Percentiles rank a stretch among this genome's conserved stretches.
Conservation (phyloP, 2,888 invertebrate species). For the Apoda limacodes region DNA sequence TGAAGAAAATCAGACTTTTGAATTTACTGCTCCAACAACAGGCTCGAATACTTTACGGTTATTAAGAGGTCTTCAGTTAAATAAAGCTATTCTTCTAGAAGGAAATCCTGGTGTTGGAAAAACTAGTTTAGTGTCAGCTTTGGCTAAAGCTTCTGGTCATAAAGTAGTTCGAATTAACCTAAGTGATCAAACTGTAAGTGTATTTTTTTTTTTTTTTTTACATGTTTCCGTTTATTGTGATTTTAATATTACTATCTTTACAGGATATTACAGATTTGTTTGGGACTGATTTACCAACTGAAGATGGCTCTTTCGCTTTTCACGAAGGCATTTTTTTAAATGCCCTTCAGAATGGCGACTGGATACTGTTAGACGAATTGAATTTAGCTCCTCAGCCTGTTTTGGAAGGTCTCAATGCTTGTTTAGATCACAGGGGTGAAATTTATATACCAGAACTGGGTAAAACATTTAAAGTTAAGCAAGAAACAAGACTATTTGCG, state of each 20-base stretch:
- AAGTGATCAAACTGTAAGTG: constrained; percentile 94
- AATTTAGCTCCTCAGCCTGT: constrained; percentile 99
- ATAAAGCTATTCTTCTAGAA: constrained; percentile 94
- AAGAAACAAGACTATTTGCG: constrained; percentile 90
- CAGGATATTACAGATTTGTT: constrained; percentile 97
- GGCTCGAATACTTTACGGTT: constrained; percentile 85
- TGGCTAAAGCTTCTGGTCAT: constrained; percentile 88
- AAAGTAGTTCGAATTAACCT: constrained; percentile 93
- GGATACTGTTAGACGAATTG: constrained; percentile 97
- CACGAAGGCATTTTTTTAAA: constrained; percentile 95
- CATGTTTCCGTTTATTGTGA: too few species aligned
- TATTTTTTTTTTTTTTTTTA: constrained; percentile 4
- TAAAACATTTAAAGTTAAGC: constrained; percentile 82
- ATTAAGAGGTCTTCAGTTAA: constrained; percentile 88
- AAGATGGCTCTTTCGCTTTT: constrained; percentile 96
- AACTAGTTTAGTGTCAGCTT: constrained; percentile 91
- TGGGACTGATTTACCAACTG: constrained; percentile 96
- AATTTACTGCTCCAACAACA: constrained; percentile 83
- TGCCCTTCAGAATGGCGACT: constrained; percentile 92
- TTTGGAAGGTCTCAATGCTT: constrained; percentile 97
- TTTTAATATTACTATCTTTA: too few species aligned
- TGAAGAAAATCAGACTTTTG: constrained; percentile 61
- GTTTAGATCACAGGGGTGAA: constrained; percentile 97
- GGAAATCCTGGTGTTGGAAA: constrained; percentile 99
- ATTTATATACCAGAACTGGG: constrained; percentile 96